Percentiles rank a stretch among this genome's conserved stretches.
phyloP scores from a whole-genome alignment of 1,140 invertebrate species.

The Bicyclus anynana region DNA sequence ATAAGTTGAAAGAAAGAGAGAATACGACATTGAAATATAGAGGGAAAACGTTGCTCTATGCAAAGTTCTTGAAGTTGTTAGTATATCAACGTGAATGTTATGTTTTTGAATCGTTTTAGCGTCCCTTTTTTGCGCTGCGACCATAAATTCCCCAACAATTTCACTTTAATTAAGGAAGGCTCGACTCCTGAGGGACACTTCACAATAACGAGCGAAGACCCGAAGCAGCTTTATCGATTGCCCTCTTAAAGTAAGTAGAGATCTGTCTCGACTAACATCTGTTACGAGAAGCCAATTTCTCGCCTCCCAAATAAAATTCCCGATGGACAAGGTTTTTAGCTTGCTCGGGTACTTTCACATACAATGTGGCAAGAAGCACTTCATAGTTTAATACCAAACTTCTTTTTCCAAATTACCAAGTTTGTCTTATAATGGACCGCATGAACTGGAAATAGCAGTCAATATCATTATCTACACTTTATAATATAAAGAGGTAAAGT shows the following conservation, averaged over 20 bases:
- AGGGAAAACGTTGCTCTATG: too few species aligned
- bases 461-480: too few species aligned
- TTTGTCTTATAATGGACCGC: too few species aligned
- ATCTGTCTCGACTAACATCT: conserved; percentile 16
- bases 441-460: too few species aligned
- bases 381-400: too few species aligned
- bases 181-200: conserved; percentile 4
- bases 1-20: too few species aligned
- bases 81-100: too few species aligned
- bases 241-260: conserved; percentile 8
- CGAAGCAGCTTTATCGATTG: conserved; percentile 9
- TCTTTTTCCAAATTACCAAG: too few species aligned
- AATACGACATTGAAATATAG: too few species aligned
- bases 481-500: too few species aligned
- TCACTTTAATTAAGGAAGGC: conserved; percentile 13
- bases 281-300: conserved; percentile 14
- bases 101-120: too few species aligned
- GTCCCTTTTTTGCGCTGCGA: not conserved
- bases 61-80: too few species aligned
- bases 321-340: not conserved
- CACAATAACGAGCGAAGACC: conserved; percentile 8
- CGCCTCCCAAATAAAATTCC: conserved; percentile 9
- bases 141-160: not conserved
- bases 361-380: not conserved
- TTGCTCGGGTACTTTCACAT: not conserved